Evolutionary conservation across 1,140 invertebrate species (phyloP), one percentile per base, ranked within the genome.

Genomic region (Pseudomyrmex dendroicus): DNA sequence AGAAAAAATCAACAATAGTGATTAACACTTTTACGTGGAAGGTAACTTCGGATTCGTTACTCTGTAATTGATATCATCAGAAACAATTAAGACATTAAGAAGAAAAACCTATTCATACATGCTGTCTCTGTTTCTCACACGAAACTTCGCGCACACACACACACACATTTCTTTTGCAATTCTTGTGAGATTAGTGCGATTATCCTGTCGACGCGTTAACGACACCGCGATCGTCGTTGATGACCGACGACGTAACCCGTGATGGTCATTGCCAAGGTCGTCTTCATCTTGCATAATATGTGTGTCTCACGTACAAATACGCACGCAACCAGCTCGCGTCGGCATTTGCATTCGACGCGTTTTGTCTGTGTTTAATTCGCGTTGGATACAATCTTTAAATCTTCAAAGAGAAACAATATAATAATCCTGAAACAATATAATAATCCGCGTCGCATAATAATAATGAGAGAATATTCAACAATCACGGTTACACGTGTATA

Each of bases 201-300:
- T 74, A 64, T 85, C 44, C 25, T 68, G 67, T 48, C 15, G 35
- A 35, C 22, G 17, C 67, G 73, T 84, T 89, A 86, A 89, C 80
- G 73, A 86, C 48, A 82, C 17, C 35, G 0, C 35, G 35, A 35
- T 35, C 35, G 5, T 35, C 35, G 35, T 35, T 35, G 35, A 35
- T 35, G 20, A 57, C 63, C 17, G 70, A 54, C 48, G 72, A 78
- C 73, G 62, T 70, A 64, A 86, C 67, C 10, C 44, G 17, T 46
- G 62, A 59, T 86, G 89, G 84, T 90, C 89, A 90, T 89, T 90
- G 89, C 62, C 89, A 89, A 90, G 89, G 86, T n/a, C 78, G 59
- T 9, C 54, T 83, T 66, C 44, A 74, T 72, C 86, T 89, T 89
- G 83, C 88, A 87, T 90, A 90, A 89, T 87, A 7, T n/a, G 17